phyloP scores from a whole-genome alignment of 2,113 vertebrate genomes.

The Aspiorhynchus laticeps region DNA sequence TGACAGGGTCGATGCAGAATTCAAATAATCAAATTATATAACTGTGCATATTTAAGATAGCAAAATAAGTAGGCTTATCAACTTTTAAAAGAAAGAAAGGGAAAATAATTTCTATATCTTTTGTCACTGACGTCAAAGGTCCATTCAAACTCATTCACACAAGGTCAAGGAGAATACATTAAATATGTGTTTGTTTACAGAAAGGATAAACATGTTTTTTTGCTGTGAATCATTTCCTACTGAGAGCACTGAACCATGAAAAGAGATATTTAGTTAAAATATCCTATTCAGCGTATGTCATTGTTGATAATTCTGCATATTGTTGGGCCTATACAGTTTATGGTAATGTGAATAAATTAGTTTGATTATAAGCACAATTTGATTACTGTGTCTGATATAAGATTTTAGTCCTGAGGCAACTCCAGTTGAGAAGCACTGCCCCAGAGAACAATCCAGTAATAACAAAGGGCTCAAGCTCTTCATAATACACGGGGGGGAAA shows the following conservation, averaged over 20 bases:
- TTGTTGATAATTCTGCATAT: neutral
- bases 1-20: neutral
- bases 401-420: slow-evolving; percentile 2
- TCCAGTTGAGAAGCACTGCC: neutral
- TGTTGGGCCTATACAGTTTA: neutral
- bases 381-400: neutral
- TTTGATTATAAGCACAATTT: neutral
- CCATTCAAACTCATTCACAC: neutral
- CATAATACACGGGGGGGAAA: slow-evolving; percentile 41
- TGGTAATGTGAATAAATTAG: neutral
- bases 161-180: neutral
- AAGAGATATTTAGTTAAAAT: neutral
- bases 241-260: neutral
- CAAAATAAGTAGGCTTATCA: neutral
- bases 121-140: neutral
- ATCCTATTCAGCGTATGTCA: neutral
- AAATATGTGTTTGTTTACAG: neutral
- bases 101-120: neutral
- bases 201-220: neutral
- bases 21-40: slow-evolving; percentile 14
- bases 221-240: neutral
- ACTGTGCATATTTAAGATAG: neutral
- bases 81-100: neutral
- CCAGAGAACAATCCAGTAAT: slow-evolving; percentile 53
- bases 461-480: slow-evolving; percentile 48